These are phyloP conservation scores for Symphodus melops DNA, from an alignment of 2,113 vertebrate genomes.

Conservation along the genomic window DNA sequence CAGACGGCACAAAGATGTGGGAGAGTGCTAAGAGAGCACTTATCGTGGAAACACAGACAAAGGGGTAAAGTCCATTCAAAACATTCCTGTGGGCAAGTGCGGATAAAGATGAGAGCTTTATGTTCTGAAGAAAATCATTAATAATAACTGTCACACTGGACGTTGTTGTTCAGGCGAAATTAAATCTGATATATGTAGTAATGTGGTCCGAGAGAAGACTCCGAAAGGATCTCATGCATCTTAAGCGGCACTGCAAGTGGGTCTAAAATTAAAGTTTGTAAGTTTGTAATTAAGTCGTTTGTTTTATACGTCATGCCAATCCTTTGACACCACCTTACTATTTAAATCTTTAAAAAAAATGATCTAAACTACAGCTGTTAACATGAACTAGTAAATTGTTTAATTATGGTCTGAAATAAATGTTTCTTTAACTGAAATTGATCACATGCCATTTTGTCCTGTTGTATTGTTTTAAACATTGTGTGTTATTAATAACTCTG, in stretches of 20 bases:
- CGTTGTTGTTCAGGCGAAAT: constrained; percentile 51
- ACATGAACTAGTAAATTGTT: no score
- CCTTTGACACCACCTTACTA: no score
- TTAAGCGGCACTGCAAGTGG: not conserved
- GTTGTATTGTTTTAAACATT: no score
- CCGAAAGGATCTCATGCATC: constrained; percentile 22
- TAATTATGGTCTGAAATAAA: no score
- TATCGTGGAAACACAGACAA: not conserved
- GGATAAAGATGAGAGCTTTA: constrained; percentile 32
- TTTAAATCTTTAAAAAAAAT: no score
- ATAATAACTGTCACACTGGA: constrained; percentile 49
- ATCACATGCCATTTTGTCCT: no score
- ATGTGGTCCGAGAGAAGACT: constrained; percentile 14
- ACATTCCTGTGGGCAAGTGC: constrained; percentile 38
- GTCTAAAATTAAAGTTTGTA: no score
- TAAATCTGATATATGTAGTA: constrained; percentile 44
- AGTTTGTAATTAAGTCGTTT: no score
- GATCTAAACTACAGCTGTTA: no score
- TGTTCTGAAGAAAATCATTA: constrained; percentile 48
- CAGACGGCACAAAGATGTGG: constrained; percentile 21
- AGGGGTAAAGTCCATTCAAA: constrained; percentile 37
- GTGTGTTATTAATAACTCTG: no score
- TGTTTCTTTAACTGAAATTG: no score
- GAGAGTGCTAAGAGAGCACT: constrained; percentile 47
- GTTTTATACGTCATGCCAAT: no score